A percentile compares a stretch with the other conserved stretches of the same genome.
Evolutionary conservation across 2,113 vertebrate genomes (phyloP).

Genomic region (Notarius quadriscutis): DNA sequence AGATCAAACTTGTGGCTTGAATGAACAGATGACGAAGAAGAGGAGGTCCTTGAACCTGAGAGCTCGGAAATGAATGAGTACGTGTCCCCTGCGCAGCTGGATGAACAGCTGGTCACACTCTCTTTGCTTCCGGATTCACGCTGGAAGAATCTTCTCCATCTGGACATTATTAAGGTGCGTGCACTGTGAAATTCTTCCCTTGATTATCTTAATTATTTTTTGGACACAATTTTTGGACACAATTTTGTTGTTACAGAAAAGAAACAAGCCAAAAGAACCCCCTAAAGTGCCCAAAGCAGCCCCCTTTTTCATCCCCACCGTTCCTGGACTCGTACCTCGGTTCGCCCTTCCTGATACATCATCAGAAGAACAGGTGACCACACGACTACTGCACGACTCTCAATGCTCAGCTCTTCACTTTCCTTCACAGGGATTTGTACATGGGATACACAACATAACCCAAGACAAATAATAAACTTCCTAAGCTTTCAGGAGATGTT

Average conservation of each 20-base stretch:
- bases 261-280: slow-evolving; percentile 87
- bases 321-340: slow-evolving; percentile 86
- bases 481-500: neutral
- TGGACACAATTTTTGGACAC: too few species aligned
- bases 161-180: slow-evolving; percentile 90
- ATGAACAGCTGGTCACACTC: slow-evolving; percentile 84
- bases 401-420: neutral
- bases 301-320: slow-evolving; percentile 93
- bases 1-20: neutral
- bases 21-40: slow-evolving; percentile 64
- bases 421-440: neutral
- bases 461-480: too few species aligned
- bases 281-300: slow-evolving; percentile 82
- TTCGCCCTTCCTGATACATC: slow-evolving; percentile 68
- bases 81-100: slow-evolving; percentile 84
- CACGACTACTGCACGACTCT: neutral
- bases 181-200: neutral
- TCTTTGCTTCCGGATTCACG: slow-evolving; percentile 87
- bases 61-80: slow-evolving; percentile 79
- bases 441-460: neutral
- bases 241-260: slow-evolving; percentile 74
- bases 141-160: slow-evolving; percentile 91
- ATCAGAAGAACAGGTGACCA: slow-evolving; percentile 72
- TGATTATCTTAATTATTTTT: neutral
- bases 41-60: slow-evolving; percentile 63